A percentile compares a stretch with the other conserved stretches of the same genome.
These are phyloP conservation scores for Tricholauxania praeusta DNA, from an alignment of 2,888 invertebrate species.

Conservation along the genomic window DNA sequence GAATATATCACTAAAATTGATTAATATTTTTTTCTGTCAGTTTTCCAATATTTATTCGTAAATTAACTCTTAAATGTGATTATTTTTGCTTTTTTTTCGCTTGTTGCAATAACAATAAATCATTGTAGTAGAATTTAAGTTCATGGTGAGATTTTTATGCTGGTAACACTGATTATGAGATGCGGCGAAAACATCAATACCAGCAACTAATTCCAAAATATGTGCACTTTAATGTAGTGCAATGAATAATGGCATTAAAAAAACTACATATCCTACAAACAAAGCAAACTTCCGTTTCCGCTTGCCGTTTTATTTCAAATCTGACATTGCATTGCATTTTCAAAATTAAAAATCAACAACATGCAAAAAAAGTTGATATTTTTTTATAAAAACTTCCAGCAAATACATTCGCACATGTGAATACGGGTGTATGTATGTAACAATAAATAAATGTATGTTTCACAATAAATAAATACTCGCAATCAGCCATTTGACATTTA, in stretches of 20 bases:
- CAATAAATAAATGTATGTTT: constrained; percentile 21
- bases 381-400: not conserved
- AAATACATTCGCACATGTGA: not conserved
- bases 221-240: constrained; percentile 4
- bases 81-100: not conserved
- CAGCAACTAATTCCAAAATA: constrained; percentile 14
- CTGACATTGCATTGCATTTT: constrained; percentile 1
- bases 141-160: not conserved
- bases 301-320: constrained; percentile 12
- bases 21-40: constrained; percentile 15
- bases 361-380: not conserved
- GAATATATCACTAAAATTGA: constrained; percentile 2
- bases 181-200: not conserved
- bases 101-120: not conserved
- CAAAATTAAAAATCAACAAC: constrained; percentile 17
- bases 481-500: constrained; percentile 60
- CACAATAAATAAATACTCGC: constrained; percentile 57
- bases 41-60: not conserved
- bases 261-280: constrained; percentile 12
- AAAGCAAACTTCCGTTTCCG: constrained; percentile 27
- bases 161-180: not conserved
- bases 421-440: not conserved
- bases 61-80: not conserved
- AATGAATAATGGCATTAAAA: not conserved
- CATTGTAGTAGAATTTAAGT: not conserved